Conservation (phyloP, 2,888 invertebrate genomes). For the Listrodromus nycthemerus region DNA sequence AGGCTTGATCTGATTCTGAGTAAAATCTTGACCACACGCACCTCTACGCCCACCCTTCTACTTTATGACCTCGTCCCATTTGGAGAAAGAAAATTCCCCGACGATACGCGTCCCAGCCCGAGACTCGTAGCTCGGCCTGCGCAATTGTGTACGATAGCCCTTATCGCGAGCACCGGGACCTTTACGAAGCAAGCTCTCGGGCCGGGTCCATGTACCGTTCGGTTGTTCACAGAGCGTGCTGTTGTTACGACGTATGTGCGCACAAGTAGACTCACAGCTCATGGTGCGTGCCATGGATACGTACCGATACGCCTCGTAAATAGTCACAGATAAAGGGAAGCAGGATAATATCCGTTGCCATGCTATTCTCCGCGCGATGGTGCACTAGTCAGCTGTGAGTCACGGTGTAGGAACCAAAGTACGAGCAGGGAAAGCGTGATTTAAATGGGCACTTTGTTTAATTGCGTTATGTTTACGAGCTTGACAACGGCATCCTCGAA, state of each 20-base stretch:
- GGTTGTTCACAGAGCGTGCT: slow-evolving; percentile 2
- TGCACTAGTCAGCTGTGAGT: slow-evolving; percentile 56
- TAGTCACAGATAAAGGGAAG: slow-evolving; percentile 68
- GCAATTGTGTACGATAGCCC: slow-evolving; percentile 48
- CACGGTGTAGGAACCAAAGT: slow-evolving; percentile 20
- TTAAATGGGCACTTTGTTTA: slow-evolving; percentile 77
- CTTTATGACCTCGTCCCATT: slow-evolving; percentile 59
- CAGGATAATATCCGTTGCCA: slow-evolving; percentile 44
- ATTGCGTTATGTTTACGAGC: slow-evolving; percentile 78
- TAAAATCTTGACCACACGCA: slow-evolving; percentile 20
- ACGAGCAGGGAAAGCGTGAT: slow-evolving; percentile 69
- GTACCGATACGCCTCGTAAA: slow-evolving; percentile 57
- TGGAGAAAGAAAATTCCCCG: slow-evolving; percentile 42
- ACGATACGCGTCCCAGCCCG: slow-evolving; percentile 46
- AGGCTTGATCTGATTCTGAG: background rate
- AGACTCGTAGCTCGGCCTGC: slow-evolving; percentile 40
- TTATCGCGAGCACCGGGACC: slow-evolving; percentile 46
- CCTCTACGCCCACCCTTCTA: slow-evolving; percentile 61
- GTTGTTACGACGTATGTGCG: slow-evolving; percentile 43
- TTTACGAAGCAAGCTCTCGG: slow-evolving; percentile 40
- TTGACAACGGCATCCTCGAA: slow-evolving; percentile 61
- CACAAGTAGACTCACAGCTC: slow-evolving; percentile 43
- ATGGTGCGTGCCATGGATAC: slow-evolving; percentile 30
- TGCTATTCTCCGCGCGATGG: slow-evolving; percentile 23
- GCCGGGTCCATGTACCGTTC: background rate